Evolutionary conservation across 30 jellyfish, hydroid and myxozoan species (phyloP).

Genomic region (Rhopilema esculentum): DNA sequence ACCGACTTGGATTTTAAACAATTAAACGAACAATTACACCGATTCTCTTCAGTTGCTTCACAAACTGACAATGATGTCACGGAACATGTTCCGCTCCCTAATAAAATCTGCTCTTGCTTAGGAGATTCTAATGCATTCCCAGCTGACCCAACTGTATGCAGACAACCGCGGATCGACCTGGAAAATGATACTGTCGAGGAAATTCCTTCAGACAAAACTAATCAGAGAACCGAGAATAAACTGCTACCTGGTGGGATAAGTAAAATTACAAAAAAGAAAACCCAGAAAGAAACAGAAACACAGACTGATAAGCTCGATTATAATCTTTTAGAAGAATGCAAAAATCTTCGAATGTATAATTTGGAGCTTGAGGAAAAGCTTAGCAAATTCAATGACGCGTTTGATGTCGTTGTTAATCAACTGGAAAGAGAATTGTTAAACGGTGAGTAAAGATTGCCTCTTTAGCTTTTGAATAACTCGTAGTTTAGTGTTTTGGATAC

Average conservation of each 20-base stretch:
- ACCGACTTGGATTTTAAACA: background rate
- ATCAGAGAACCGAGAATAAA: background rate
- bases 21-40: background rate
- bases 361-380: conserved; percentile 23
- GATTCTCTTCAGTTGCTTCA: background rate
- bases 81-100: background rate
- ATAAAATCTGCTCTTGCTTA: conserved; percentile 8
- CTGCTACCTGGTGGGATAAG: background rate
- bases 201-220: conserved; percentile 23
- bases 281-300: conserved; percentile 24
- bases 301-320: conserved; percentile 1
- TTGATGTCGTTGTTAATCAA: conserved; percentile 22
- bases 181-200: conserved; percentile 20
- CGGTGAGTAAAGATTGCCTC: conserved; percentile 24
- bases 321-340: conserved; percentile 22
- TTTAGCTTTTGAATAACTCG: background rate
- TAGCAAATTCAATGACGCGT: background rate
- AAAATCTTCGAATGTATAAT: conserved; percentile 11
- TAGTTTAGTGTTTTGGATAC: too few species aligned
- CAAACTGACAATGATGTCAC: background rate
- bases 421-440: conserved; percentile 35
- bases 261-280: background rate
- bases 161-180: conserved; percentile 32
- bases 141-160: background rate
- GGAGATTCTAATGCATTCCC: background rate